phyloP scores from a whole-genome alignment of 2,113 vertebrate genomes.

The Holacanthus passer region DNA sequence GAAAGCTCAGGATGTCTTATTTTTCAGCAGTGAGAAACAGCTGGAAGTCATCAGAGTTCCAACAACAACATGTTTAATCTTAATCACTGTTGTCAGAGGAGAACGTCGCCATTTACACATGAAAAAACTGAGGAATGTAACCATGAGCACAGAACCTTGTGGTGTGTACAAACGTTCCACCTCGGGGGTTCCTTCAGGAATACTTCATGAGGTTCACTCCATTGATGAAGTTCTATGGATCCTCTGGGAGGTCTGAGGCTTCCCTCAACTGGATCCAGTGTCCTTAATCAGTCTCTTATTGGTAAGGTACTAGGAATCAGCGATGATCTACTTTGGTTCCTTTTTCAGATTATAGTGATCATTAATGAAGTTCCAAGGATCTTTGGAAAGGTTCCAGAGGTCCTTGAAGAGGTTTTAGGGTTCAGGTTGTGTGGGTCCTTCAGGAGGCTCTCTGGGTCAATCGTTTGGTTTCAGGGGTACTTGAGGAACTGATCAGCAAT shows the following conservation, averaged over 20 bases:
- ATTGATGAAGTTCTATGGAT: neutral
- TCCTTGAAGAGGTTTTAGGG: neutral
- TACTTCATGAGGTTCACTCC: no score
- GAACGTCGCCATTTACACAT: neutral
- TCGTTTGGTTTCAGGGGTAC: neutral
- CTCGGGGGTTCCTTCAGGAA: no score
- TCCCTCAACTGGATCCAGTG: no score
- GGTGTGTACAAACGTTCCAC: neutral
- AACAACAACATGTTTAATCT: neutral
- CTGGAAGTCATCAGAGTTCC: conserved; percentile 15
- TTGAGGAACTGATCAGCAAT: no score
- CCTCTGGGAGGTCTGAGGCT: no score
- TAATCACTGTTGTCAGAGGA: neutral
- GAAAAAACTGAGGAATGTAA: conserved; percentile 3
- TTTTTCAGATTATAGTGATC: no score
- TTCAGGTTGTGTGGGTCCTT: neutral
- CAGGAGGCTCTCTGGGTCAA: neutral
- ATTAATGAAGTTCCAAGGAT: no score
- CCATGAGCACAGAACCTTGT: neutral
- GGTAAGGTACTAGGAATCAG: no score
- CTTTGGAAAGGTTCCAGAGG: no score
- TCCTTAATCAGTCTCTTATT: no score
- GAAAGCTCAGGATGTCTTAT: neutral
- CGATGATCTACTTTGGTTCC: no score
- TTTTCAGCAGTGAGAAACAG: neutral